phyloP scores from a whole-genome alignment of 2,888 invertebrate genomes.

The Alcis repandata region DNA sequence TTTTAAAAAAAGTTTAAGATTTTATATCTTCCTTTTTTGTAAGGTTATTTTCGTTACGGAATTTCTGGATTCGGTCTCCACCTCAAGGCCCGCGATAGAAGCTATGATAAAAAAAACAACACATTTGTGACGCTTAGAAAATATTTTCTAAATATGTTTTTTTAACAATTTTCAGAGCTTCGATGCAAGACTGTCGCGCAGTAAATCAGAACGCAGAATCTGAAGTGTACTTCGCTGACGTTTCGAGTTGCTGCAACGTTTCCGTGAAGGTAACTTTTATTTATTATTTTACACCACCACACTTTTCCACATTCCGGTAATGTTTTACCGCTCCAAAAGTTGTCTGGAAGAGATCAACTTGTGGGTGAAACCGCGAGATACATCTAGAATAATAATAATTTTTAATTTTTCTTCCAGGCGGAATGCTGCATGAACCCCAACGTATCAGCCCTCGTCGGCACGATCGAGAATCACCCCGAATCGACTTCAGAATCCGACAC shows the following conservation, averaged over 20 bases:
- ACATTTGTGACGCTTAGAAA: too few species aligned
- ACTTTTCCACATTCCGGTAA: too few species aligned
- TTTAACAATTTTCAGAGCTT: conserved; percentile 64
- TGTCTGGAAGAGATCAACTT: too few species aligned
- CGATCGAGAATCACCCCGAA: conserved; percentile 82
- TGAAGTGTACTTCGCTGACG: conserved; percentile 95
- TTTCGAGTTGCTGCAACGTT: conserved; percentile 93
- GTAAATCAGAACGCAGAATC: conserved; percentile 90
- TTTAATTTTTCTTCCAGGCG: conserved; percentile 61
- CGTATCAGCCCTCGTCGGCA: conserved; percentile 80
- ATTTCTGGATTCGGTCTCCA: too few species aligned
- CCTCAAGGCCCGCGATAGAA: too few species aligned
- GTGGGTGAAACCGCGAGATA: too few species aligned
- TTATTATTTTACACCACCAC: neutral
- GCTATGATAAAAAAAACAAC: too few species aligned
- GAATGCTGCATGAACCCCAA: conserved; percentile 81
- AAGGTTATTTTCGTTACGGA: too few species aligned
- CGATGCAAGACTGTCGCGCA: conserved; percentile 77
- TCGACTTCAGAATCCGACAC: conserved; percentile 83
- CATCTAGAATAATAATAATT: too few species aligned
- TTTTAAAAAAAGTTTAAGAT: too few species aligned
- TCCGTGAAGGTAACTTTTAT: conserved; percentile 84
- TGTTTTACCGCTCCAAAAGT: too few species aligned
- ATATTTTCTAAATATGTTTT: neutral
- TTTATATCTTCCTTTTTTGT: too few species aligned